Evolutionary conservation across 2,888 invertebrate species (phyloP).

Genomic region (Harpagoxenus sublaevis): DNA sequence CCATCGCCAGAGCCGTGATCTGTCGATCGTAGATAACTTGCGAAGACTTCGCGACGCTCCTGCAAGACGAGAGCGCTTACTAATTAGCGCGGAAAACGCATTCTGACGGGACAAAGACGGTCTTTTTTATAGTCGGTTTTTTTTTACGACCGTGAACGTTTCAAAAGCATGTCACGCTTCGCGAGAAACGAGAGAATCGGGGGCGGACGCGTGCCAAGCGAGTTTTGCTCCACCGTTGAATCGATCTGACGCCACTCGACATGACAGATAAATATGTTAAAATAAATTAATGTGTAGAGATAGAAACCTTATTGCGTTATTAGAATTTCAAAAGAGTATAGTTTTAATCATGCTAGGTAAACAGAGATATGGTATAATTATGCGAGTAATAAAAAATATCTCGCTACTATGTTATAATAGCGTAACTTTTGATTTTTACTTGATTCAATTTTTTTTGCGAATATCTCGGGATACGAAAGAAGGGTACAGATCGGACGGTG

Average conservation of each 20-base stretch:
- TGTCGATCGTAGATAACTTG: background rate
- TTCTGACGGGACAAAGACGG: slow-evolving; percentile 17
- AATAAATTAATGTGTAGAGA: background rate
- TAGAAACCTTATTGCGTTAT: background rate
- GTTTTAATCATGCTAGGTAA: background rate
- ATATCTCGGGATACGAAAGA: slow-evolving; percentile 27
- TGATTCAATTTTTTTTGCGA: slow-evolving; percentile 41
- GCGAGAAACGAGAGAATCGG: slow-evolving; percentile 21
- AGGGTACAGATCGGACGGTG: slow-evolving; percentile 58
- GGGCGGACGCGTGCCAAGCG: slow-evolving; percentile 20
- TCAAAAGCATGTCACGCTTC: slow-evolving; percentile 34
- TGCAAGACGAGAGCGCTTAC: slow-evolving; percentile 12
- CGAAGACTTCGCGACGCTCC: background rate
- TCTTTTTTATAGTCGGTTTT: slow-evolving; percentile 13
- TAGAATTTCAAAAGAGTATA: background rate
- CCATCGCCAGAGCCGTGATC: background rate
- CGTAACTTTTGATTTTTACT: slow-evolving; percentile 9
- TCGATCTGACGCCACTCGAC: slow-evolving; percentile 9
- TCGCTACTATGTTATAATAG: background rate
- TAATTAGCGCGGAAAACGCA: slow-evolving; percentile 41
- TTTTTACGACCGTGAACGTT: slow-evolving; percentile 37
- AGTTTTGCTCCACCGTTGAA: slow-evolving; percentile 30
- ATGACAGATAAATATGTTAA: background rate
- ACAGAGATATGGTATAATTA: background rate
- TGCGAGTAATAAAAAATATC: background rate